Conservation (phyloP, 2,797 vertebrate species). For the Ctenopoma multispine region DNA sequence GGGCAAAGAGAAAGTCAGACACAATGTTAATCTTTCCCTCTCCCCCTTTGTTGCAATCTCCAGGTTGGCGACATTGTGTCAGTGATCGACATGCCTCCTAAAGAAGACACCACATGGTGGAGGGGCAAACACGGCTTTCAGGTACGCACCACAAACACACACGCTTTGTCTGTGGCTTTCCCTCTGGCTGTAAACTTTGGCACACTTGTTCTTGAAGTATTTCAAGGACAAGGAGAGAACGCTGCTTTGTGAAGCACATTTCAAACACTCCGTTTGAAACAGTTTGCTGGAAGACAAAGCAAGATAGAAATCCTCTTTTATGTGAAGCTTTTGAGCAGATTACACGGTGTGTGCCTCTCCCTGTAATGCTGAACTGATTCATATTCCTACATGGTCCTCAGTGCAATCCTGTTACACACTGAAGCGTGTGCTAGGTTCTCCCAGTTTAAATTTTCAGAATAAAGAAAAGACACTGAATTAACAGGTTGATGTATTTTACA, state of each 20-base stretch:
- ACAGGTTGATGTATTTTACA: background rate
- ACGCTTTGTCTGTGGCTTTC: background rate
- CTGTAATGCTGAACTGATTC: slow-evolving; percentile 15
- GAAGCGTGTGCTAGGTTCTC: background rate
- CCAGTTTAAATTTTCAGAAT: background rate
- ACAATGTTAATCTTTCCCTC: background rate
- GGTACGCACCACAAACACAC: slow-evolving; percentile 79
- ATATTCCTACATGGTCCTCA: slow-evolving; percentile 6
- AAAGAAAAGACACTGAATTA: background rate
- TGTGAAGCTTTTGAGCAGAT: slow-evolving; percentile 39
- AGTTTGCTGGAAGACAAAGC: slow-evolving; percentile 27
- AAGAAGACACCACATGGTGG: slow-evolving; percentile 99
- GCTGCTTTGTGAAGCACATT: slow-evolving; percentile 16
- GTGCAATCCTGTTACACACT: background rate
- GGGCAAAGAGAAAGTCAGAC: background rate
- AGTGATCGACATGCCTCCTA: slow-evolving; percentile 99
- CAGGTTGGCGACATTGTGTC: slow-evolving; percentile 99
- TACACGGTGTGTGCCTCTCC: slow-evolving; percentile 1
- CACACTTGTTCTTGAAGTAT: slow-evolving; percentile 19
- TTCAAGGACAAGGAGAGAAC: slow-evolving; percentile 34
- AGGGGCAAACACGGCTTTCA: slow-evolving; percentile 98
- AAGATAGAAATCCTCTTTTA: slow-evolving; percentile 43
- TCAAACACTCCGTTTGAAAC: slow-evolving; percentile 10
- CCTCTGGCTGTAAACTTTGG: slow-evolving; percentile 8
- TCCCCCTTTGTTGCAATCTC: slow-evolving; percentile 23